phyloP scores from a whole-genome alignment of 2,113 vertebrate species.

The Australoheros scitulus region DNA sequence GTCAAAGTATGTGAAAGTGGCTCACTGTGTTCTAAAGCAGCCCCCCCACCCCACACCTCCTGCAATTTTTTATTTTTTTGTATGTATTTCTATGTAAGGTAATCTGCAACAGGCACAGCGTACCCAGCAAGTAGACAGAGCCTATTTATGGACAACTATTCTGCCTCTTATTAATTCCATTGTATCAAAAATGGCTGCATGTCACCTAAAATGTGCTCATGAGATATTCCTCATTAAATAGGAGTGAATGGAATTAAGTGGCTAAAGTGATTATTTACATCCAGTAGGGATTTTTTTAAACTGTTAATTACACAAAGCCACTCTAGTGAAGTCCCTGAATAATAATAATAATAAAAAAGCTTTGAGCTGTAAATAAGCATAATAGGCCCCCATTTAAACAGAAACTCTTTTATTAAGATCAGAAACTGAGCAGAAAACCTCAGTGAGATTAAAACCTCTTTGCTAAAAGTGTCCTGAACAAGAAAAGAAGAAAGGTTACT shows the following conservation, averaged over 20 bases:
- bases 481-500: neutral
- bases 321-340: neutral
- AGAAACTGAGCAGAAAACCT: constrained; percentile 8
- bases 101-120: neutral
- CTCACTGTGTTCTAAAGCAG: no score
- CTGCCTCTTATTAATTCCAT: neutral
- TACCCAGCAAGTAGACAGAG: neutral
- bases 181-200: neutral
- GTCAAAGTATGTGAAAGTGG: neutral
- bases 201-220: neutral
- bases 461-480: neutral
- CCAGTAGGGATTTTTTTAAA: neutral
- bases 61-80: no score
- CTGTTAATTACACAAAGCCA: neutral
- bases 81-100: neutral
- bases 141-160: neutral
- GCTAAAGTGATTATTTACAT: neutral
- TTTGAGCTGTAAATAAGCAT: neutral
- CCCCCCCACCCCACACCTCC: no score
- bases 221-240: neutral
- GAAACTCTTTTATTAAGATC: neutral
- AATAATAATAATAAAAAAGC: neutral
- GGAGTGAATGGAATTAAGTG: neutral
- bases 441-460: neutral
- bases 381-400: neutral